Percentiles rank a stretch among this genome's conserved stretches.
phyloP scores from a whole-genome alignment of 2,113 vertebrate species.

The Acanthochromis polyacanthus region DNA sequence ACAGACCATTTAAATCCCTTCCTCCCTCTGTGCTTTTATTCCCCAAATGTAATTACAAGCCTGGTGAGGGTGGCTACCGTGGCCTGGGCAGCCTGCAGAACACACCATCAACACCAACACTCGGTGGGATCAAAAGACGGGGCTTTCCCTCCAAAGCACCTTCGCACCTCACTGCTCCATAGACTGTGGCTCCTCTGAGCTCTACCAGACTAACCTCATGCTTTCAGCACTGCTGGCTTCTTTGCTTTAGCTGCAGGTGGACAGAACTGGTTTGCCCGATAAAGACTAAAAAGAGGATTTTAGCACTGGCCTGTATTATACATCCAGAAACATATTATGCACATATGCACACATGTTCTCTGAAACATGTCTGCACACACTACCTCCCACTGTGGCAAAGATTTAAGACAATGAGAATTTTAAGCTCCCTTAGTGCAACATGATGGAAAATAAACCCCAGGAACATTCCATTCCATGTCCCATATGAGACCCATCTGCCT shows the following conservation, averaged over 20 bases:
- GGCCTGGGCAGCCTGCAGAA: constrained; percentile 61
- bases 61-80: constrained; percentile 65
- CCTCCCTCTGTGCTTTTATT: constrained; percentile 73
- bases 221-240: constrained; percentile 56
- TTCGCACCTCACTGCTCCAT: constrained; percentile 59
- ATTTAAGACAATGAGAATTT: constrained; percentile 65
- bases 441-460: constrained; percentile 70
- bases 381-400: constrained; percentile 51
- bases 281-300: constrained; percentile 68
- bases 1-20: constrained; percentile 73
- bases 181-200: constrained; percentile 49
- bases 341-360: constrained; percentile 29
- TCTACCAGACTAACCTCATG: constrained; percentile 47
- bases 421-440: constrained; percentile 62
- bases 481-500: constrained; percentile 53
- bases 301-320: constrained; percentile 63
- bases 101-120: constrained; percentile 56
- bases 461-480: constrained; percentile 67
- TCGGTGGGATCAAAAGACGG: constrained; percentile 55
- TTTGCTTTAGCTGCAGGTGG: constrained; percentile 54
- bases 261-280: constrained; percentile 68
- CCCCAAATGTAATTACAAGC: constrained; percentile 80
- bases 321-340: constrained; percentile 64
- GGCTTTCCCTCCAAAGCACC: constrained; percentile 41
- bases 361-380: constrained; percentile 29